phyloP scores from a whole-genome alignment of 1,140 invertebrate genomes.

The Phenacoccus solenopsis region DNA sequence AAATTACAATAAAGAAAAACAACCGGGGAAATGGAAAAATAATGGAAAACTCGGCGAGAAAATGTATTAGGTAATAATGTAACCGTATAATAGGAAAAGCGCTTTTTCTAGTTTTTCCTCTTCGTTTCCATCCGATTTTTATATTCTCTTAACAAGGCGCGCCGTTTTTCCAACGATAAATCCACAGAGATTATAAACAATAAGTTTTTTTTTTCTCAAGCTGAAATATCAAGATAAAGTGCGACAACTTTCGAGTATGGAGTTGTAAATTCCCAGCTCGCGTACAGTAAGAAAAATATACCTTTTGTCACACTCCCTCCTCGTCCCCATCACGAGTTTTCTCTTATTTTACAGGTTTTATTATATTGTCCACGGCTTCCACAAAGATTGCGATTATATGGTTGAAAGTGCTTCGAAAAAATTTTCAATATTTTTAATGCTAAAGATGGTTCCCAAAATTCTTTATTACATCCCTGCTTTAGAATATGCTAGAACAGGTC shows the following conservation, averaged over 20 bases:
- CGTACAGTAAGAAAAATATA: neutral
- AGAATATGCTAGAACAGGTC: no score
- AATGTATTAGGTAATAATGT: conserved; percentile 18
- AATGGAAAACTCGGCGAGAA: conserved; percentile 12
- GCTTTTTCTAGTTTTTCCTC: conserved; percentile 16
- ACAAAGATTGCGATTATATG: no score
- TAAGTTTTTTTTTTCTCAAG: conserved; percentile 7
- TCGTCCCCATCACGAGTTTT: no score
- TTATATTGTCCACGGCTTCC: no score
- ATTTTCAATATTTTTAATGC: no score
- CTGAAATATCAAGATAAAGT: conserved; percentile 11
- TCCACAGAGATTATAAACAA: conserved; percentile 14
- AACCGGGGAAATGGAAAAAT: conserved; percentile 13
- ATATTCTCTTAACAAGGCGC: conserved; percentile 14
- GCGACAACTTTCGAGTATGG: neutral
- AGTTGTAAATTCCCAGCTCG: neutral
- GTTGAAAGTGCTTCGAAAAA: no score
- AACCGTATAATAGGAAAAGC: conserved; percentile 17
- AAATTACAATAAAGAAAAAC: conserved; percentile 18
- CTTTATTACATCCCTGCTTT: no score
- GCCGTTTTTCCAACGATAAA: conserved; percentile 14
- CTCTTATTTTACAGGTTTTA: no score
- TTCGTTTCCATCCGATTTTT: conserved; percentile 15
- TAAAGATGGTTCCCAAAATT: no score
- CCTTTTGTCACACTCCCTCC: no score